Evolutionary conservation across 2,797 vertebrate genomes (phyloP), one percentile per base, ranked within the genome.

Genomic region (Apogon talboti): DNA sequence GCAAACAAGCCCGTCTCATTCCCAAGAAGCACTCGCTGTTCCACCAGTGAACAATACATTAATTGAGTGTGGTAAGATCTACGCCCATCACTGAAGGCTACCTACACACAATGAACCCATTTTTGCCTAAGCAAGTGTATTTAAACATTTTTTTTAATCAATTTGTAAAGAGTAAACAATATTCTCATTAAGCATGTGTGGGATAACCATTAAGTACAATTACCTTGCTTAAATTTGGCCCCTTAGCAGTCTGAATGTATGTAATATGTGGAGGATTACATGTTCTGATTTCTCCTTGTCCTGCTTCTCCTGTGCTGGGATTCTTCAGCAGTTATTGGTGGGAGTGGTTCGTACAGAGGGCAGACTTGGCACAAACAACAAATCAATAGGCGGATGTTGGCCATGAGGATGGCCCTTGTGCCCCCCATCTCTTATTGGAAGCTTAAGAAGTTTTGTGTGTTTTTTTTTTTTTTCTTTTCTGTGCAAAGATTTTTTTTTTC

Each of bases 1-100:
- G 64, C 83, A 21, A 21, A 21, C 19, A 21, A 21, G 19, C 19
- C 19, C 84, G 89, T 85, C 50, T 78, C 66, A 51, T 68, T 69
- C 62, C 66, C 65, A 19, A 59, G 49, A 67, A 66, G 40, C 46
- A 35, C 55, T 76, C 78, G 15, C 59, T 18, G 6, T 63, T 70
- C 66, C 55, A 46, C 19, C 53, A 43, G 59, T 71, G 75, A 82
- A 84, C 77, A 75, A 80, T 80, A 68, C 55, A 76, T 79, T 61
- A 52, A 54, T 63, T 72, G 38, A 60, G 58, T 13, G 33, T 37
- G 71, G 69, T 78, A 66, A 52, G 67, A 79, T 71, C 70, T 66
- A 18, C 40, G 59, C 15, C 54, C 59, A 51, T 61, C 16, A 11
- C 49, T 4, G 4, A 15, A 72, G 66, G 66, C 73, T 71, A 70